Evolutionary conservation across 2,113 vertebrate genomes (phyloP).

Genomic region (Centropristis striata): DNA sequence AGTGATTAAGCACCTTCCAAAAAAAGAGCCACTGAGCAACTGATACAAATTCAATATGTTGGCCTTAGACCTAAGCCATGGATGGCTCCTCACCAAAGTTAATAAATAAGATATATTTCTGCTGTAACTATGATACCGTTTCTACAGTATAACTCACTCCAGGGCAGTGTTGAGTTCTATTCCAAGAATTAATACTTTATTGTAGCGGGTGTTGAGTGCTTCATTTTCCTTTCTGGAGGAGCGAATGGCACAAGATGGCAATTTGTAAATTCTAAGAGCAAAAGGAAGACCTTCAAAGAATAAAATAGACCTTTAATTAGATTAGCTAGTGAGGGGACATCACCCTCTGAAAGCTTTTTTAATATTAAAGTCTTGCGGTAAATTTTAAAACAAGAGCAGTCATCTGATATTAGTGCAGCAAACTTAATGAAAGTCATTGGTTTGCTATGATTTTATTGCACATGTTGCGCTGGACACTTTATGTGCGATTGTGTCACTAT

Average conservation of each 20-base stretch:
- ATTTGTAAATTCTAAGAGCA: conserved; percentile 49
- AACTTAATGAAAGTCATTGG: conserved; percentile 9
- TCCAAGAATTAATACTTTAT: conserved; percentile 59
- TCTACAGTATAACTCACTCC: conserved; percentile 25
- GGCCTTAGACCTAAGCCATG: conserved; percentile 27
- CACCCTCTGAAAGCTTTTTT: conserved; percentile 23
- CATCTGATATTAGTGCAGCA: background rate
- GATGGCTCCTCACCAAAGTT: conserved; percentile 30
- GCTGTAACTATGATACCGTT: conserved; percentile 19
- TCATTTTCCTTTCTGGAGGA: conserved; percentile 30
- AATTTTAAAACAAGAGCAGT: conserved; percentile 22
- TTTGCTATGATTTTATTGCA: conserved; percentile 15
- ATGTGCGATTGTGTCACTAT: conserved; percentile 14
- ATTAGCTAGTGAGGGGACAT: conserved; percentile 22
- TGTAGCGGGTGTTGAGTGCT: conserved; percentile 50
- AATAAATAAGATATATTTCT: conserved; percentile 40
- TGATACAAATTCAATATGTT: conserved; percentile 71
- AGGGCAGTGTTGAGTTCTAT: conserved; percentile 15
- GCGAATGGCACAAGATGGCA: conserved; percentile 30
- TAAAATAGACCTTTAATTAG: conserved; percentile 45
- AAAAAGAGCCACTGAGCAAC: conserved; percentile 41
- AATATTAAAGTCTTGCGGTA: conserved; percentile 19
- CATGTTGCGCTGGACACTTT: conserved; percentile 1
- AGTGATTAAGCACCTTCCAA: conserved; percentile 45
- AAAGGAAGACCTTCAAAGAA: conserved; percentile 39